Evolutionary conservation across 2,113 vertebrate genomes (phyloP), one percentile per base, ranked within the genome.

Genomic region (Psilopogon haemacephalus): DNA sequence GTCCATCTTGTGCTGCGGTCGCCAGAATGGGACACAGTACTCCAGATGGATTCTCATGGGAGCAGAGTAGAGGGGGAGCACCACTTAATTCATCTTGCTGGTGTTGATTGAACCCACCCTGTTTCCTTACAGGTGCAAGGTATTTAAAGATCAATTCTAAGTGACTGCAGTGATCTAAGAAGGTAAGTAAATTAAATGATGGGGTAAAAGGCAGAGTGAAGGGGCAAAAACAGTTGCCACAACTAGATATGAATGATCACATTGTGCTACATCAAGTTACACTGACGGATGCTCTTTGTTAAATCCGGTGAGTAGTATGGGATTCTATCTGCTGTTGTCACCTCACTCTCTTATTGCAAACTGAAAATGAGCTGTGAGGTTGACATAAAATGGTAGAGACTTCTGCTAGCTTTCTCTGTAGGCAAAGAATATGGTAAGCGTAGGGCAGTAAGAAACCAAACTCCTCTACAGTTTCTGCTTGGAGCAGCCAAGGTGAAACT

Each of bases 391-490:
- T 2, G 63, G 11, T 38, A 44, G 65, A 30, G 37, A 24, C 20
- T 37, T 63, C 9, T 38, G 37, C 27, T 55, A 26, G 5, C 7
- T 72, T 69, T 78, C 17, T 48, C 3, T 44, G 23, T 55, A 65
- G 17, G 15, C 27, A 71, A 60, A 60, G 6, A 4, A 2, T 44
- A 8, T 4, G 0, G 62, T 50, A 35, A 55, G 3, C 5, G 2
- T 35, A 82, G 16, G 23, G 32, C 82, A 15, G 38, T 14, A 84
- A 52, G n/a, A 54, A 78, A 89, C 42, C 0, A 7, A 89, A 8
- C 11, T 87, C 5, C 8, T 56, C 24, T 67, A 82, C 8, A 48
- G 2, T 42, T 64, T 82, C 30, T 78, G 17, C n/a, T 77, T 38
- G 48, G 76, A 79, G 24, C 50, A 79, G 12, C 7, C 8, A 30